Evolutionary conservation across 2,888 invertebrate species (phyloP), one percentile per base, ranked within the genome.

Genomic region (Tetragnatha montana): DNA sequence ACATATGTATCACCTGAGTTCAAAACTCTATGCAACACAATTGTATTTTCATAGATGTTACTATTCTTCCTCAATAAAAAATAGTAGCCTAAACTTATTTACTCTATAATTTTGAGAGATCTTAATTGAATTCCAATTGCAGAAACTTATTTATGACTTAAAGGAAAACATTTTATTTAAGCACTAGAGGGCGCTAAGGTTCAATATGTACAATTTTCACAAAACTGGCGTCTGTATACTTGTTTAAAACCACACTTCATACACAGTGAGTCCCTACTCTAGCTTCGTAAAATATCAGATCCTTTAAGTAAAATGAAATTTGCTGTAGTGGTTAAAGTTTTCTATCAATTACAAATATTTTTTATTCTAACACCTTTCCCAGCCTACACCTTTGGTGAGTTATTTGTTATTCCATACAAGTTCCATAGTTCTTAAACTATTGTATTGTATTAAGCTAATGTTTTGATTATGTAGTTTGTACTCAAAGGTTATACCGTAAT

Each of bases 121-220:
- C n/a, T n/a, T n/a, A n/a, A n/a, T n/a, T n/a, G n/a, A n/a, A n/a
- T n/a, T n/a, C n/a, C n/a, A n/a, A n/a, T n/a, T n/a, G n/a, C n/a
- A n/a, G n/a, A n/a, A n/a, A n/a, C n/a, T n/a, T n/a, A n/a, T n/a
- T n/a, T n/a, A n/a, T n/a, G n/a, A n/a, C n/a, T n/a, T n/a, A n/a
- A n/a, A n/a, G n/a, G n/a, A 70, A 50, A 71, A 70, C 49, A 70
- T 50, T 35, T 0, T 21, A 21, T 75, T 68, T 68, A 0, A 8
- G 8, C 87, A 81, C 87, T 87, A 87, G 87, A 87, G 87, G 87
- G 87, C 87, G 87, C 87, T 87, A 47, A 60, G 0, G 8, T 8
- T 12, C 60, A 14, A 60, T 8, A 60, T 10, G 12, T 0, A 60
- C 10, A 0, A 35, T 35, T 60, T 7, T 60, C 12, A 60, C 4